Evolutionary conservation across 2,888 invertebrate species (phyloP), one percentile per base, ranked within the genome.

Genomic region (Ormia ochracea): DNA sequence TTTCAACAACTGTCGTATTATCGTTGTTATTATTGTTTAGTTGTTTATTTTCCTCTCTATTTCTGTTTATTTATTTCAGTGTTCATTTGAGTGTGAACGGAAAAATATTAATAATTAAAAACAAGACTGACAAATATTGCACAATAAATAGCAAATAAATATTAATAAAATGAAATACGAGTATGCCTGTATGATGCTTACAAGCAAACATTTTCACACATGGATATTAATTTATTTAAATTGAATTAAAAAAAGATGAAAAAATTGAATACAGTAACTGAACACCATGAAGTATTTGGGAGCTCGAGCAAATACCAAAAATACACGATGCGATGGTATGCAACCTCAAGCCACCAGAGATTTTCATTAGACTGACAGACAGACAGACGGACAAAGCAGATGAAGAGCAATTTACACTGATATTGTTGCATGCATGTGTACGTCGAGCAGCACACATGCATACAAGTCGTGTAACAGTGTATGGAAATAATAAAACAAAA

Each of bases 141-240:
- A 69, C 48, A 69, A 76, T 45, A 56, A 52, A 26, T 56, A 50
- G 38, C 61, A 41, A 58, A 61, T 63, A 76, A 76, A 69, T 63
- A 61, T 63, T 41, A 63, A 76, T 69, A 69, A 69, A 69, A 54
- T 61, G 19, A 56, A 56, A 48, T 52, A 68, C 38, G 28, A 41
- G n/a, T n/a, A n/a, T n/a, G n/a, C n/a, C 41, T 70, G 59, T 21
- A 21, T 19, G 58, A 48, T 23, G 33, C 28, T 65, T 28, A 61
- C 45, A 68, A 26, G 48, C 56, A 63, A 31, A 69, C 54, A 54
- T 66, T 68, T 77, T 73, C 78, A 54, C 66, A 73, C 78, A 73
- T 61, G 31, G 52, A 66, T 78, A 61, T 78, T n/a, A 73, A 73
- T 73, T 73, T 54, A 61, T 78, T 78, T 78, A 73, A 78, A 78